Base-by-base conservation (phyloP, 2,888 invertebrate genomes). In the Chrysolina oricalcia region DNA sequence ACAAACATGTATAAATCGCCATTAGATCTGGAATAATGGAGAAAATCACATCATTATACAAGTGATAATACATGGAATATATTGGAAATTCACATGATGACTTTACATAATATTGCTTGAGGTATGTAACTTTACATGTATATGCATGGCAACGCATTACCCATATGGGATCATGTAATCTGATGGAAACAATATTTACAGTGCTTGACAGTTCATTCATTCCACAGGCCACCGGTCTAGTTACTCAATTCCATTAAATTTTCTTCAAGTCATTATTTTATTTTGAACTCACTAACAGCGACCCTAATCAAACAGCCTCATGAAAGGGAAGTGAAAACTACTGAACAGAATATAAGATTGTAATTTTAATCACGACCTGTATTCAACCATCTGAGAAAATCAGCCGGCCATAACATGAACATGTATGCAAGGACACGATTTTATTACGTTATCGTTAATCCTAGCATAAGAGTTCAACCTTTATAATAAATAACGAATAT, bases 361-460 rank as follows among this genome's bases (percentile, higher is more conserved):
- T 46, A 59, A 41, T 73, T 73, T 64, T 48, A 68, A 69, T 69
- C 73, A 68, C 53, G 64, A 63, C 21, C 17, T 48, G 69, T 64
- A 69, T 27, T 64, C 73, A 73, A 41, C 64, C 69, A 69, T 73
- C 69, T 69, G 69, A 72, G 68, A 40, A 75, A 75, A 75, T 71
- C 68, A 68, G 63, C 75, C 67, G 56, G 27, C 72, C 72, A 56
- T 71, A 63, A 68, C 63, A 56, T 40, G 56, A 67, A 50, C 68
- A 63, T 46, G 21, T 48, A 63, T 41, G 46, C 68, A 75, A 75
- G 75, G 72, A 71, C 73, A 27, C 64, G 53, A 53, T 53, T 53
- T 53, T 53, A 53, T 53, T 53, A 53, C 53, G 27, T 41, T 69
- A 69, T 59, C 27, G 27, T 59, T 59, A n/a, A 59, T 59, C 27